Percentiles rank a stretch among this genome's conserved stretches.
Conservation (phyloP, 2,113 vertebrate species). For the Calidris pugnax region DNA sequence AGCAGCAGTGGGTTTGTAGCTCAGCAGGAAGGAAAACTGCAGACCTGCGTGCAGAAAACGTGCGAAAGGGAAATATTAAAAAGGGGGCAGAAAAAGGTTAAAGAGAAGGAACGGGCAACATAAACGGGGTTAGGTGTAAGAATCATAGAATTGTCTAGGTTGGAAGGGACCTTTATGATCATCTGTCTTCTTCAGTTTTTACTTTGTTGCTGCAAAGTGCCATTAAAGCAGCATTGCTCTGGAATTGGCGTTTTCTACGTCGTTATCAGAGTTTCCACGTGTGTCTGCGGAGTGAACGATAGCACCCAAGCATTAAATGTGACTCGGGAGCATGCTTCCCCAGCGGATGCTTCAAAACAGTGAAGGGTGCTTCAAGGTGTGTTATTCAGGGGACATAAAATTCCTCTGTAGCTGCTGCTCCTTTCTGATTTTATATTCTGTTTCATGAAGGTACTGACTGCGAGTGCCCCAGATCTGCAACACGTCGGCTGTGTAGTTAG, state of each 20-base stretch:
- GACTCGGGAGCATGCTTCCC: not conserved
- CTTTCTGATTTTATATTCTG: conserved; percentile 26
- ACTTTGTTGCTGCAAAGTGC: not conserved
- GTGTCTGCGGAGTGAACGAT: not conserved
- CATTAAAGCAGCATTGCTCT: not conserved
- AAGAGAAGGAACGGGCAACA: not conserved
- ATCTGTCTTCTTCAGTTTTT: not conserved
- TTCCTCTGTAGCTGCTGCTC: conserved; percentile 21
- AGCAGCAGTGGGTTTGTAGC: not conserved
- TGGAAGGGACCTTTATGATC: too few species aligned
- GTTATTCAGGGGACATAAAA: not conserved
- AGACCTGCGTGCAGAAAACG: not conserved
- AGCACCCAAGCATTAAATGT: not conserved
- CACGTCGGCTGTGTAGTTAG: not conserved
- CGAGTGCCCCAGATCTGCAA: not conserved
- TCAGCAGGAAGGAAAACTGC: conserved; percentile 33
- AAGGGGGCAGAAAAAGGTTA: not conserved
- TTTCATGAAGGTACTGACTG: conserved; percentile 16
- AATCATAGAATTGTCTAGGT: too few species aligned
- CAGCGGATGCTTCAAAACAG: not conserved
- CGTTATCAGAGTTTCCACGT: not conserved
- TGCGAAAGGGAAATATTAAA: not conserved
- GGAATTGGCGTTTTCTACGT: not conserved
- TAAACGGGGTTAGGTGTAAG: not conserved
- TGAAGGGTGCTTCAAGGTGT: conserved; percentile 14